Base-by-base conservation (phyloP, 2,113 vertebrate species). In the Sinocyclocheilus grahami region DNA sequence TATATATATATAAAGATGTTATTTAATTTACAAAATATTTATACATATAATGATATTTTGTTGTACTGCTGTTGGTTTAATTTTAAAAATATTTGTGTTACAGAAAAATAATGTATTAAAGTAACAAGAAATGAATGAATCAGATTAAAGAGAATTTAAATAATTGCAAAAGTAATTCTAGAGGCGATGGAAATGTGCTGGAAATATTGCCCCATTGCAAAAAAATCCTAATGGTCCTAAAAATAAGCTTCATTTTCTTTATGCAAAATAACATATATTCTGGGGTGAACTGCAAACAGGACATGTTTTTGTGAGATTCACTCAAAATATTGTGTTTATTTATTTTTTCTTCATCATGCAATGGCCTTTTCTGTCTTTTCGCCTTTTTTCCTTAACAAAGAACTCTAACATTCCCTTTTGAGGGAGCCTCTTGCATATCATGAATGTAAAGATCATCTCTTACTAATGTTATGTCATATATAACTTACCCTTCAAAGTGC, bases 371-470 rank as follows among this genome's bases (percentile, higher is more conserved):
- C 85, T 90, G 39, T 39, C 42, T 46, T 46, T 46, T 48, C 46
- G 3, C 46, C 5, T 1, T 67, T 39, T 67, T 85, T 88, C 12
- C 8, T 79, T 63, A 84, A 88, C 86, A 86, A 33, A 37, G 13
- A 12, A 82, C 88, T 74, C 67, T 91, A 90, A 91, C 87, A 89
- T 90, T 92, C 86, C 90, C 20, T 33, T 2, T 7, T 74, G 53
- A 88, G 90, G 90, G 88, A 91, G 87, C 88, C 88, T 89, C 90
- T 84, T 89, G 88, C 87, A 89, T 85, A 86, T 85, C 87, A 85
- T 93, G 91, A 94, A 94, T 92, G 92, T 93, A 85, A 82, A 88
- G 75, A 86, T 90, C 86, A 72, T 30, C 72, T 11, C 77, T 86
- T 62, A 1, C 72, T 55, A 55, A 76, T 76, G 42, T 51, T 51